Evolutionary conservation across 2,888 invertebrate genomes (phyloP), one percentile per base, ranked within the genome.

Genomic region (Polyommatus icarus): DNA sequence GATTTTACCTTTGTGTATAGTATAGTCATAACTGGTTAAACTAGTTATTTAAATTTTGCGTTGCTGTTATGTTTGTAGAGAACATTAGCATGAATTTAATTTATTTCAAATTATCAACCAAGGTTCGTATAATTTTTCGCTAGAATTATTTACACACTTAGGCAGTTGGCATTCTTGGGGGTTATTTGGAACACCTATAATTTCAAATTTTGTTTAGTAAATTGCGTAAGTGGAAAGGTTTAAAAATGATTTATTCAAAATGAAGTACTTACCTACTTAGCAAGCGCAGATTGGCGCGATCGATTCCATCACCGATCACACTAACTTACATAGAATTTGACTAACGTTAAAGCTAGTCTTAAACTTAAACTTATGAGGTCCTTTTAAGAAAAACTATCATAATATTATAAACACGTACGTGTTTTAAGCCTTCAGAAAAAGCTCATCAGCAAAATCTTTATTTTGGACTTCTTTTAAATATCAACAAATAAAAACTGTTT

Each of bases 1-100:
- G 61, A 61, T 61, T 61, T 61, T 61, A 20, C 61, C 24, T 67
- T 6, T 67, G 24, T 29, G 12, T 29, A 15, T 67, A 29, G 29
- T n/a, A 29, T 67, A 29, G 29, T 67, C 15, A 7, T 29, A 67
- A 67, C 67, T 6, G 29, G 67, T 18, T 67, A 15, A 67, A 29
- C 67, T 32, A 29, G 67, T 67, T 67, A 67, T 67, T 67, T 32
- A 67, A 67, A 76, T n/a, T 32, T 10, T 29, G 20, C 12, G 0
- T 18, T 54, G 76, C 57, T 76, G 57, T 67, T 67, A 67, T 67
- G 61, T 67, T 67, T 67, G 12, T 24, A 12, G 24, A 67, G 67
- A 67, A 67, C 67, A 67, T 67, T 67, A 29, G 67, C 67, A 67
- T 67, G 29, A 18, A 67, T 67, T 67, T 67, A 67, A 67, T 32